These are phyloP conservation scores for Noctua comes DNA, from an alignment of 2,888 invertebrate genomes.

Conservation along the genomic window DNA sequence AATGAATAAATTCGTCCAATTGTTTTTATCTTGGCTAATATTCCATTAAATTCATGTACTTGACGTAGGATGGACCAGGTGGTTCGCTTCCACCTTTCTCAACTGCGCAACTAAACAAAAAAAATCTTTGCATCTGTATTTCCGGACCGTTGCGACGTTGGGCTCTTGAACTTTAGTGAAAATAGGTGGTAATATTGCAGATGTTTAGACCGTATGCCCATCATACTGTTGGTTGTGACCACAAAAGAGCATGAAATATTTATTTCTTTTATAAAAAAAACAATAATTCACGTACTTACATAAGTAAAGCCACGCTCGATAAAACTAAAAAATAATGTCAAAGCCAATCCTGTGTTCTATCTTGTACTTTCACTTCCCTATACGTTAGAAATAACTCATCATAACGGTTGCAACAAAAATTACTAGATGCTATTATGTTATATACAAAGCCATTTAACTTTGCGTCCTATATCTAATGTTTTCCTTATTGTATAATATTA, in stretches of 20 bases:
- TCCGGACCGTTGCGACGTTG: conserved; percentile 5
- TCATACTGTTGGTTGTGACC: background rate
- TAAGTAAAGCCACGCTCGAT: background rate
- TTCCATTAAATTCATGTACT: background rate
- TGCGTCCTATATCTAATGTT: conserved; percentile 47
- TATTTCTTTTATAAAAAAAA: background rate
- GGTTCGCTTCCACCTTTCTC: background rate
- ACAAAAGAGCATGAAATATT: background rate
- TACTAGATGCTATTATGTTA: conserved; percentile 37
- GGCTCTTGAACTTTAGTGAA: background rate
- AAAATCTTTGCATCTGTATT: conserved; percentile 17
- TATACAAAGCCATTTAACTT: conserved; percentile 29
- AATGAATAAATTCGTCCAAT: background rate
- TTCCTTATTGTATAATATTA: conserved; percentile 56
- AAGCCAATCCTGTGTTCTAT: conserved; percentile 2
- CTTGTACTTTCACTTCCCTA: conserved; percentile 48
- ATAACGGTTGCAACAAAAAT: conserved; percentile 41
- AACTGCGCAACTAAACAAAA: conserved; percentile 18
- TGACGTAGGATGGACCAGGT: background rate
- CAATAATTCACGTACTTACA: conserved; percentile 4
- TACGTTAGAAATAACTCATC: conserved; percentile 23
- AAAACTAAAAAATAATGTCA: conserved; percentile 2
- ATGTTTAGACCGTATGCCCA: background rate
- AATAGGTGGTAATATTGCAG: background rate
- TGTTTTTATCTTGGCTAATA: conserved; percentile 9